These are phyloP conservation scores for Brotula barbata DNA, from an alignment of 2,797 vertebrate species.

Conservation along the genomic window DNA sequence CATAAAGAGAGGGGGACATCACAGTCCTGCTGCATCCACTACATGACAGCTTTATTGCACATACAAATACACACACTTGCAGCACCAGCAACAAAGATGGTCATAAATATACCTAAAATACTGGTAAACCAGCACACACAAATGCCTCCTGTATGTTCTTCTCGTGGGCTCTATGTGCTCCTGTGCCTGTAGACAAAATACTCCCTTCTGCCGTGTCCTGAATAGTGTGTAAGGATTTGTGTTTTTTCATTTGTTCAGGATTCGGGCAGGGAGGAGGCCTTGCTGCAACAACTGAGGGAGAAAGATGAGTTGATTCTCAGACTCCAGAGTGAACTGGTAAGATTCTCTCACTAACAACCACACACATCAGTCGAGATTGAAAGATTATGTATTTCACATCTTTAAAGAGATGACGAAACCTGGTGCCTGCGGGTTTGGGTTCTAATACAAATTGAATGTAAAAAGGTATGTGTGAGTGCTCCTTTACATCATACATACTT, in stretches of 20 bases:
- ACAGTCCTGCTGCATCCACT: slow-evolving; percentile 36
- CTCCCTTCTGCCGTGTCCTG: slow-evolving; percentile 22
- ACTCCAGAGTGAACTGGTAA: slow-evolving; percentile 94
- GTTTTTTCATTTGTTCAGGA: slow-evolving; percentile 79
- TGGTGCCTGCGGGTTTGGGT: neutral
- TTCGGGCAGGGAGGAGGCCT: slow-evolving; percentile 88
- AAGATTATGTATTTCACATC: neutral
- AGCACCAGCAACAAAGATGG: slow-evolving; percentile 26
- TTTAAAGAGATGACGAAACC: neutral
- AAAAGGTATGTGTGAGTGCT: neutral
- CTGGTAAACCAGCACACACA: slow-evolving; percentile 21
- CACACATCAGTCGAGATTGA: neutral
- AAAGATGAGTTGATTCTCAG: slow-evolving; percentile 90
- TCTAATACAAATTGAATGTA: neutral
- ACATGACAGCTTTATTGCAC: slow-evolving; percentile 61
- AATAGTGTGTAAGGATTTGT: slow-evolving; percentile 41
- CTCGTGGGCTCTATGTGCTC: slow-evolving; percentile 32
- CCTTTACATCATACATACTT: neutral
- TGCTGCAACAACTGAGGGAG: slow-evolving; percentile 91
- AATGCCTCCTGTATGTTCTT: slow-evolving; percentile 23
- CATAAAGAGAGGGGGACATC: slow-evolving; percentile 36
- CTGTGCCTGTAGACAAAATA: slow-evolving; percentile 54
- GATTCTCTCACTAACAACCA: slow-evolving; percentile 38
- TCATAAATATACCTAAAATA: slow-evolving; percentile 59
- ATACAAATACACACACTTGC: neutral